Percentiles rank a stretch among this genome's conserved stretches.
Conservation (phyloP, 2,888 invertebrate genomes). For the Criorhina ranunculi region DNA sequence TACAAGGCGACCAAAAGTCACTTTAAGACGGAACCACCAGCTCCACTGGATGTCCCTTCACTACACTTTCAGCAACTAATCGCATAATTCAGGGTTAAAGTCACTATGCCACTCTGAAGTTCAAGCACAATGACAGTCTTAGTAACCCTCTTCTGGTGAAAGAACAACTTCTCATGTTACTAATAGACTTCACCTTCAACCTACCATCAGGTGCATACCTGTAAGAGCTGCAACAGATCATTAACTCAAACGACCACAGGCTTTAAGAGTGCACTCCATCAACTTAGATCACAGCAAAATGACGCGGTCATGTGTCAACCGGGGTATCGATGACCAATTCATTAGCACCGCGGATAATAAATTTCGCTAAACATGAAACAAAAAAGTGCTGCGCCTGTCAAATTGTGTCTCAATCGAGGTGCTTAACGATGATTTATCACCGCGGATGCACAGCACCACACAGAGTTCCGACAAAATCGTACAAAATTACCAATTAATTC, state of each 20-base stretch:
- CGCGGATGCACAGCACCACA: slow-evolving; percentile 26
- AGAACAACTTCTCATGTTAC: not conserved
- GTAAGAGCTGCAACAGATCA: slow-evolving; percentile 14
- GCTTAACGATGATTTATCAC: slow-evolving; percentile 74
- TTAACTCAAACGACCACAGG: slow-evolving; percentile 15
- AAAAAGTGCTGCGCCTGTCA: slow-evolving; percentile 73
- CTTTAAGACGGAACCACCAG: too few relatives aligned
- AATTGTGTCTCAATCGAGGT: slow-evolving; percentile 75
- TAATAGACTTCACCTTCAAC: not conserved
- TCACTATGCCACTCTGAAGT: too few relatives aligned
- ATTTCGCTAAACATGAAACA: slow-evolving; percentile 74
- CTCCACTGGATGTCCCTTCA: too few relatives aligned
- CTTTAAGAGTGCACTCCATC: slow-evolving; percentile 20
- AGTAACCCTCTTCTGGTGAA: too few relatives aligned
- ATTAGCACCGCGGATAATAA: slow-evolving; percentile 67
- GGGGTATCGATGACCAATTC: slow-evolving; percentile 56
- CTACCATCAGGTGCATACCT: not conserved
- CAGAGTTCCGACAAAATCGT: slow-evolving; percentile 57
- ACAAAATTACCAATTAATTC: slow-evolving; percentile 75
- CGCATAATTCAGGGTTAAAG: slow-evolving; percentile 19
- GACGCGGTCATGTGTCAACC: slow-evolving; percentile 64
- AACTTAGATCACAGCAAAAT: slow-evolving; percentile 55
- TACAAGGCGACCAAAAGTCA: too few relatives aligned
- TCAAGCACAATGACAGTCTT: too few relatives aligned
- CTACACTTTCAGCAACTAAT: too few relatives aligned